Evolutionary conservation across 2,113 vertebrate genomes (phyloP).

Genomic region (Chloropsis cyanopogon): DNA sequence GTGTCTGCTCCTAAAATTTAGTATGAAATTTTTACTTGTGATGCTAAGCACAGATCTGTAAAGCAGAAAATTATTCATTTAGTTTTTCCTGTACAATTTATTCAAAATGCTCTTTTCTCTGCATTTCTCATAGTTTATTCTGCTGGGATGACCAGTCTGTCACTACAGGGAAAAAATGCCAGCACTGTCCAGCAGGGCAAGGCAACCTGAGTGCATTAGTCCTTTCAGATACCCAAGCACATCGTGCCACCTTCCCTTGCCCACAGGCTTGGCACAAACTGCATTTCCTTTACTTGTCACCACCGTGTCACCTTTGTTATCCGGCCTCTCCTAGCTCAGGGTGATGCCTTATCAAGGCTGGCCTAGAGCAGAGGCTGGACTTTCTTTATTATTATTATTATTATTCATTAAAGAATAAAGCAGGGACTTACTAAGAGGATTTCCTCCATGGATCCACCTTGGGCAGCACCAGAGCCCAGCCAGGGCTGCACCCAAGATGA

Average conservation of each 20-base stretch:
- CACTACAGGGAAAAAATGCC: not conserved
- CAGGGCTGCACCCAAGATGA: not conserved
- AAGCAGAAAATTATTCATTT: not conserved
- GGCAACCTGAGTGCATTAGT: not conserved
- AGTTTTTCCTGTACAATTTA: not conserved
- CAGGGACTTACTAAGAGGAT: not conserved
- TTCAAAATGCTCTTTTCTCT: not conserved
- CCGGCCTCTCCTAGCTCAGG: not conserved
- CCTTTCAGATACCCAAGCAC: not conserved
- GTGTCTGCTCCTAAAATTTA: not conserved
- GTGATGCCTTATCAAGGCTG: not conserved
- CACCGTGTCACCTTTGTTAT: not conserved
- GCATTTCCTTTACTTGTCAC: not conserved
- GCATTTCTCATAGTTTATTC: not conserved
- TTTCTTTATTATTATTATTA: too few species aligned
- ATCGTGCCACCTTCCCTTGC: fast-evolving
- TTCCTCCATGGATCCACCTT: not conserved
- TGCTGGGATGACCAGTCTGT: not conserved
- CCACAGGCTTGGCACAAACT: not conserved
- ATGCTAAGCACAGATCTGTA: not conserved
- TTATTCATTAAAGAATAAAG: not conserved
- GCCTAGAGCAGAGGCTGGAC: not conserved
- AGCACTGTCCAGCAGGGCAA: not conserved
- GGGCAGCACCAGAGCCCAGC: not conserved
- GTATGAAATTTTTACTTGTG: not conserved